phyloP scores from a whole-genome alignment of 2,888 invertebrate species.

The Agrotis clavis region DNA sequence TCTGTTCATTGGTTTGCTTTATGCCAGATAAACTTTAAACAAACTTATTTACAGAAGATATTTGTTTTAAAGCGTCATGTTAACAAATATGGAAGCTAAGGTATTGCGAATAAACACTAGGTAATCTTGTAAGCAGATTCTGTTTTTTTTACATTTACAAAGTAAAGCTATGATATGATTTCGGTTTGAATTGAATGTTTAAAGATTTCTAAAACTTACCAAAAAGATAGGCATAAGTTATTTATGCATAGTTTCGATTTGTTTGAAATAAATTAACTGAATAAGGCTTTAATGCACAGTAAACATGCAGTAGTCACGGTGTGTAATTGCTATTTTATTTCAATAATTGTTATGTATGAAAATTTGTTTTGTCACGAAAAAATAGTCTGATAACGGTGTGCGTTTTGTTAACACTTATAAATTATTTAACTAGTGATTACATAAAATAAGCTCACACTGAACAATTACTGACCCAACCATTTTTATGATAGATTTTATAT shows the following conservation, averaged over 20 bases:
- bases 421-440: slow-evolving; percentile 32
- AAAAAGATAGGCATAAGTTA: slow-evolving; percentile 54
- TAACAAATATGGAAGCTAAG: slow-evolving; percentile 8
- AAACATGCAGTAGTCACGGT: slow-evolving; percentile 9
- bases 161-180: not conserved
- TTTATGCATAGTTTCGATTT: slow-evolving; percentile 8
- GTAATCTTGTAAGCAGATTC: slow-evolving; percentile 10
- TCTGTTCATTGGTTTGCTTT: slow-evolving; percentile 22
- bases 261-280: slow-evolving; percentile 4
- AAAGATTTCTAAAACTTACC: slow-evolving; percentile 45
- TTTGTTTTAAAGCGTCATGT: not conserved
- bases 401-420: slow-evolving; percentile 29
- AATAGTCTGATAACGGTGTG: slow-evolving; percentile 36
- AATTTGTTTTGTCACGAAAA: slow-evolving; percentile 42
- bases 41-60: slow-evolving; percentile 23
- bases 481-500: slow-evolving; percentile 22
- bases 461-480: slow-evolving; percentile 30
- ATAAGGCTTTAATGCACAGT: slow-evolving; percentile 21
- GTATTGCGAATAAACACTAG: slow-evolving; percentile 5
- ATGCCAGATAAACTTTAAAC: slow-evolving; percentile 4
- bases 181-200: slow-evolving; percentile 3
- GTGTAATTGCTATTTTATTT: slow-evolving; percentile 27
- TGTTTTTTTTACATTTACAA: slow-evolving; percentile 1
- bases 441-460: slow-evolving; percentile 46
- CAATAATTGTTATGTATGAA: slow-evolving; percentile 51